Conservation (phyloP, 2,113 vertebrate genomes). For the Corythornis cristatus region DNA sequence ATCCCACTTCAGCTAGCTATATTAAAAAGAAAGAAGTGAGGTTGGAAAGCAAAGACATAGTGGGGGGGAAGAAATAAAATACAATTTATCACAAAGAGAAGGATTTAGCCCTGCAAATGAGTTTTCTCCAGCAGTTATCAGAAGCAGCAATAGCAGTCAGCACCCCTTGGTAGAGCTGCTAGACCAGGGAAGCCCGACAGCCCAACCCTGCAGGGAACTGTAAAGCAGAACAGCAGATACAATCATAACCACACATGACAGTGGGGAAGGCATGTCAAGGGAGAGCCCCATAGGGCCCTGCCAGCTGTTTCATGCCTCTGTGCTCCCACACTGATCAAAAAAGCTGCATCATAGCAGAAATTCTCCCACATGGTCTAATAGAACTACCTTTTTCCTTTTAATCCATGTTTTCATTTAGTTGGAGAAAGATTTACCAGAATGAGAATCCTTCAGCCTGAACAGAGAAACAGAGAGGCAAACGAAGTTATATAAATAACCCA, state of each 20-base stretch:
- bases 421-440: not conserved
- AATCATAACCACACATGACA: accelerated
- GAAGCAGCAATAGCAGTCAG: not conserved
- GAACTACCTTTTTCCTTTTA: not conserved
- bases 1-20: not conserved
- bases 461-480: not conserved
- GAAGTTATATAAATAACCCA: too few species aligned
- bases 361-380: not conserved
- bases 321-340: not conserved
- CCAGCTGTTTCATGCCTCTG: not conserved
- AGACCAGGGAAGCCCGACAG: not conserved
- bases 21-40: not conserved
- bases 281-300: accelerated
- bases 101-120: not conserved
- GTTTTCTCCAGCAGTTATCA: not conserved
- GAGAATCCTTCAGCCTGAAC: not conserved
- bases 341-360: not conserved
- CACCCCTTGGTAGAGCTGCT: not conserved
- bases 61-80: accelerated
- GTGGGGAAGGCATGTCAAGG: accelerated
- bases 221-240: accelerated
- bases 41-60: not conserved
- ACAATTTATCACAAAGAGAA: not conserved
- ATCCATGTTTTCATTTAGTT: not conserved
- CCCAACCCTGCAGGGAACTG: not conserved